Conservation (phyloP, 2,113 vertebrate genomes). For the Seriola quinqueradiata region DNA sequence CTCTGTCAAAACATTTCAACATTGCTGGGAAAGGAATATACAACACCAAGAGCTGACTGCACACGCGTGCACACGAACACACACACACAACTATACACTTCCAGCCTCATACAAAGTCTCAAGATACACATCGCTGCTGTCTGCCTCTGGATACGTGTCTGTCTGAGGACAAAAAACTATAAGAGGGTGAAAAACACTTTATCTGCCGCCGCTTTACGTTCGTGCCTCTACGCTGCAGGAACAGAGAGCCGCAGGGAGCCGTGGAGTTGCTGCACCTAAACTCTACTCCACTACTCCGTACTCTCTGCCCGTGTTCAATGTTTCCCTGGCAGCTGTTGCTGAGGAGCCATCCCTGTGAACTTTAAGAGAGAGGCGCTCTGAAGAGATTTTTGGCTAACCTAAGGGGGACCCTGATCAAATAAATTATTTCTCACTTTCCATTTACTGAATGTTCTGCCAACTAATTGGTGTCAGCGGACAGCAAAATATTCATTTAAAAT, state of each 20-base stretch:
- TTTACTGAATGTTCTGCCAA: conserved; percentile 39
- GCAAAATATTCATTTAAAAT: conserved; percentile 54
- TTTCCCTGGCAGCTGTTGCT: conserved; percentile 25
- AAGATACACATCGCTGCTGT: conserved; percentile 27
- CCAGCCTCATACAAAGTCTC: conserved; percentile 29
- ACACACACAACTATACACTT: conserved; percentile 18
- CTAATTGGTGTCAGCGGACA: conserved; percentile 59
- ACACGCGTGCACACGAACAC: not conserved
- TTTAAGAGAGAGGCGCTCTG: conserved; percentile 23
- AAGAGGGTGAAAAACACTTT: conserved; percentile 10
- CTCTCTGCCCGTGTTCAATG: conserved; percentile 11
- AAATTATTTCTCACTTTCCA: conserved; percentile 61
- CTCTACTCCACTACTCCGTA: conserved; percentile 11
- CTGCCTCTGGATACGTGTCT: conserved; percentile 22
- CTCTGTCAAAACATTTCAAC: conserved; percentile 81
- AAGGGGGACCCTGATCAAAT: conserved; percentile 33
- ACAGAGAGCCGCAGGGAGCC: conserved; percentile 11
- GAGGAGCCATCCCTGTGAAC: conserved; percentile 12
- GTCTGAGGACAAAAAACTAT: conserved; percentile 27
- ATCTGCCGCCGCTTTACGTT: conserved; percentile 26
- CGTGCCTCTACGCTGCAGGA: conserved; percentile 6
- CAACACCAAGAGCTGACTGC: conserved; percentile 44
- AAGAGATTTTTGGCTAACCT: conserved; percentile 35
- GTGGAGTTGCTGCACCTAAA: not conserved
- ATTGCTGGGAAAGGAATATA: conserved; percentile 60